phyloP scores from a whole-genome alignment of 2,113 vertebrate species.

The Neotoma lepida region DNA sequence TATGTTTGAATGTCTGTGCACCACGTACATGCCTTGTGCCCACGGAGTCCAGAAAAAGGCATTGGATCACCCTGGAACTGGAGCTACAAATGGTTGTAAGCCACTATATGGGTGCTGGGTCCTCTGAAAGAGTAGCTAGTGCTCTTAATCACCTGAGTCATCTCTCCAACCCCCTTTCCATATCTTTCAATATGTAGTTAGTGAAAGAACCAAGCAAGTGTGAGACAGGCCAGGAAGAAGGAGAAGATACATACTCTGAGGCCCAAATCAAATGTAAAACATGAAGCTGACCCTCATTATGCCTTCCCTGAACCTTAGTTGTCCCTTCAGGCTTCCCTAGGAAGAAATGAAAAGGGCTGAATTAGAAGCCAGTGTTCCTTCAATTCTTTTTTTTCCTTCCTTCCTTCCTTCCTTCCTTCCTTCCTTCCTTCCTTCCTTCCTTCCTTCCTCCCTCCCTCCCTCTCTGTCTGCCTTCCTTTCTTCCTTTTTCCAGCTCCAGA shows the following conservation, averaged over 20 bases:
- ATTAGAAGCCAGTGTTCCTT: neutral
- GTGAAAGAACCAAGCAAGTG: neutral
- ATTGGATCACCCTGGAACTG: neutral
- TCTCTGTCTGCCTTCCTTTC: neutral
- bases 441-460: accelerated
- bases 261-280: neutral
- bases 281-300: neutral
- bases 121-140: neutral
- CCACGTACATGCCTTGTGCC: neutral
- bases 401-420: too few relatives aligned
- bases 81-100: neutral
- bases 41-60: neutral
- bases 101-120: neutral
- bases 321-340: neutral
- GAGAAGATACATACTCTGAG: neutral
- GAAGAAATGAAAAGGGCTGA: neutral
- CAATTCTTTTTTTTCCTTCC: neutral
- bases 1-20: neutral
- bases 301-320: neutral
- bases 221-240: neutral
- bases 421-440: too few relatives aligned
- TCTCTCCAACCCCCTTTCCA: neutral
- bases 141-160: neutral
- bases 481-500: neutral
- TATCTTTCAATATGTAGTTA: neutral